Percentiles rank a stretch among this genome's conserved stretches.
Conservation (phyloP, 2,888 invertebrate species). For the Metalampra italica region DNA sequence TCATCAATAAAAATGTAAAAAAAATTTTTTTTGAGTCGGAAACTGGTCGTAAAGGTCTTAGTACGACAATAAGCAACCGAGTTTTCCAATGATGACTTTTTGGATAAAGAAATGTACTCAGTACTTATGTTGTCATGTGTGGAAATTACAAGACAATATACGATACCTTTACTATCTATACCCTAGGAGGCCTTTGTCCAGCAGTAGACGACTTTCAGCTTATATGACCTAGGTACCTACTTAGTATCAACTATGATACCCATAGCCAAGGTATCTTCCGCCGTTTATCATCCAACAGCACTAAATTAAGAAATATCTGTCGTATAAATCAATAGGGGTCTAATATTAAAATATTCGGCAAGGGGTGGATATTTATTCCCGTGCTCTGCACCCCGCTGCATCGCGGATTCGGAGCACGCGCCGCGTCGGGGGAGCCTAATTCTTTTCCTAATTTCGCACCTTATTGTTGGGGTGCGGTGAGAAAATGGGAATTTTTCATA, state of each 20-base stretch:
- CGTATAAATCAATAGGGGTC: slow-evolving; percentile 47
- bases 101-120: too few species aligned
- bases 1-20: too few species aligned
- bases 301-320: slow-evolving; percentile 49
- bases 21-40: too few species aligned
- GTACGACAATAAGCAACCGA: too few species aligned
- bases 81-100: too few species aligned
- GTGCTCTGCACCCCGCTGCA: slow-evolving; percentile 27
- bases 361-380: slow-evolving; percentile 23
- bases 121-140: too few species aligned
- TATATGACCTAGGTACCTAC: too few species aligned
- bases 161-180: too few species aligned
- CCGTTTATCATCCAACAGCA: slow-evolving; percentile 6
- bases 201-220: too few species aligned
- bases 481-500: slow-evolving; percentile 63
- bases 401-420: slow-evolving; percentile 61
- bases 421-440: slow-evolving; percentile 63
- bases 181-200: too few species aligned
- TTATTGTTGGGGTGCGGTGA: slow-evolving; percentile 64
- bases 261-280: background rate
- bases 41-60: too few species aligned
- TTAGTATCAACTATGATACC: background rate
- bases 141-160: too few species aligned
- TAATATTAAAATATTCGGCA: slow-evolving; percentile 30
- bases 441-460: slow-evolving; percentile 75